phyloP scores from a whole-genome alignment of 2,797 vertebrate species.

The Cyclura pinguis region DNA sequence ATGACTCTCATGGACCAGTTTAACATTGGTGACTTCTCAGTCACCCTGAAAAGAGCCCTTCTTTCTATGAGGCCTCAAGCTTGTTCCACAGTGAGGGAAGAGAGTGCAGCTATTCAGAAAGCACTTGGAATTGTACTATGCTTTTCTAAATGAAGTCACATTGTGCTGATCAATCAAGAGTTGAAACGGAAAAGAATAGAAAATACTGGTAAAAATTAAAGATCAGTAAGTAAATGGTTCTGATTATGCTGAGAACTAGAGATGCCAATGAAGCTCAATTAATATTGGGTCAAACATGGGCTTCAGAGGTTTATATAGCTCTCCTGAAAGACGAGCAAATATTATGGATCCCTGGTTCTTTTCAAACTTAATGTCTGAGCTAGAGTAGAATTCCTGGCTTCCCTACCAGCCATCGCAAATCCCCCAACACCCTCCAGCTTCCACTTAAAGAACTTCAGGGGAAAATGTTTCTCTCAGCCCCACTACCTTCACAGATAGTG shows the following conservation, averaged over 20 bases:
- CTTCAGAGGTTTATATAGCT: not conserved
- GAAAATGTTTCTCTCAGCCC: too few relatives aligned
- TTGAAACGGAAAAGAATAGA: not conserved
- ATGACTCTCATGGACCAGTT: constrained; percentile 34
- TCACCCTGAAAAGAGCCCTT: constrained; percentile 50
- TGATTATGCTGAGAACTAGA: not conserved
- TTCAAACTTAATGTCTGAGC: not conserved
- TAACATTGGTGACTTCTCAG: constrained; percentile 15
- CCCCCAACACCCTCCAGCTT: not conserved
- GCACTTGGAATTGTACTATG: constrained; percentile 10
- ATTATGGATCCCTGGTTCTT: not conserved
- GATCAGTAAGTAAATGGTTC: not conserved
- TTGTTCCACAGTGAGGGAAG: not conserved
- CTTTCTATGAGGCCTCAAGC: constrained; percentile 14
- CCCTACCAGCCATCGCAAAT: not conserved
- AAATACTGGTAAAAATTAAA: constrained; percentile 1
- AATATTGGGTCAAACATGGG: not conserved
- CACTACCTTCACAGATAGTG: too few relatives aligned
- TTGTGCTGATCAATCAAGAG: constrained; percentile 1
- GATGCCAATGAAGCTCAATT: not conserved
- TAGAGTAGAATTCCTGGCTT: not conserved
- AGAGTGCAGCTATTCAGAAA: not conserved
- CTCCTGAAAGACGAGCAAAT: not conserved
- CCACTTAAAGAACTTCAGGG: not conserved
- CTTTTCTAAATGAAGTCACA: constrained; percentile 33